A percentile compares a stretch with the other conserved stretches of the same genome.
phyloP scores from a whole-genome alignment of 2,797 vertebrate species.

The Enteromius afrohamiltoni region DNA sequence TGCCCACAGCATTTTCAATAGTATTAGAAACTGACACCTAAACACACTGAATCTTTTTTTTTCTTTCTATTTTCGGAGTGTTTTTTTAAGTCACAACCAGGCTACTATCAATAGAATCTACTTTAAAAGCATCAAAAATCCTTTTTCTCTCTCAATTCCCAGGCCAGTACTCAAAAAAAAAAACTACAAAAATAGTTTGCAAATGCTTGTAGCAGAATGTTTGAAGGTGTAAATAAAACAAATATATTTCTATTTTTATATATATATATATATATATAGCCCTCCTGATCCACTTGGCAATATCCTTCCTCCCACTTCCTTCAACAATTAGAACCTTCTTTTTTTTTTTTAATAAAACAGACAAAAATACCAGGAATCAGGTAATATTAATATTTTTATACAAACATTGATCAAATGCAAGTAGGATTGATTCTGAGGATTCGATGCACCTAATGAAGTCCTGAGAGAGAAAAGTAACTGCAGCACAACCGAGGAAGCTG shows the following conservation, averaged over 20 bases:
- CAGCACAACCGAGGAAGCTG: slow-evolving; percentile 14
- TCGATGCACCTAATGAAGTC: slow-evolving; percentile 49
- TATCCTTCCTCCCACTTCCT: background rate
- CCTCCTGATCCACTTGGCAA: slow-evolving; percentile 9
- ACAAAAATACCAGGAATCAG: slow-evolving; percentile 6
- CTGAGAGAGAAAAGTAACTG: slow-evolving; percentile 36
- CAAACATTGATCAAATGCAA: slow-evolving; percentile 39
- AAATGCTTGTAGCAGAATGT: slow-evolving; percentile 21
- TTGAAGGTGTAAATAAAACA: slow-evolving; percentile 37
- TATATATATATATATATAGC: background rate
- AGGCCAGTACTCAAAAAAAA: background rate
- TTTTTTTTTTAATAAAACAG: background rate
- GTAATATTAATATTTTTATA: slow-evolving; percentile 40
- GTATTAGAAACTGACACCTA: slow-evolving; percentile 2
- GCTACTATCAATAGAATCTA: slow-evolving; percentile 36
- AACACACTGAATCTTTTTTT: slow-evolving; percentile 3
- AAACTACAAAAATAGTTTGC: slow-evolving; percentile 25
- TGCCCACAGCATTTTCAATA: background rate
- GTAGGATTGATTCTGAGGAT: slow-evolving; percentile 37
- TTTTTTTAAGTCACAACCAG: slow-evolving; percentile 23
- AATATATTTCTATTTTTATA: background rate
- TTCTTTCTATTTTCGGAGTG: slow-evolving; percentile 31
- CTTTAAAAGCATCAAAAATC: slow-evolving; percentile 24
- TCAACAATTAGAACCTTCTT: background rate
- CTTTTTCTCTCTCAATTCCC: slow-evolving; percentile 34